These are phyloP conservation scores for Pseudopipra pipra DNA, from an alignment of 2,113 vertebrate species.

Conservation along the genomic window DNA sequence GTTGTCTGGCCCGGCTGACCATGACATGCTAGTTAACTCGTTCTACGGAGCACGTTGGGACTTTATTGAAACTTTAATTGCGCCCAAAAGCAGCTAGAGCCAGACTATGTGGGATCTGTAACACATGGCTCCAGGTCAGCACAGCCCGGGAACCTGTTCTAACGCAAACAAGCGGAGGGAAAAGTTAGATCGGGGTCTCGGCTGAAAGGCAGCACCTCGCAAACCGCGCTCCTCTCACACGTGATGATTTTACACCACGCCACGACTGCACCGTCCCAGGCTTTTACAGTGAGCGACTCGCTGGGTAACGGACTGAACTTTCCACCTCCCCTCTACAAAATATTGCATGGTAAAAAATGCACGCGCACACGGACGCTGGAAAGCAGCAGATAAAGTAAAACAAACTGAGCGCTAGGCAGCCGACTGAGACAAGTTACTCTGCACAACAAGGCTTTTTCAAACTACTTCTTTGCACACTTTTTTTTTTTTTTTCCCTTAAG, in stretches of 20 bases:
- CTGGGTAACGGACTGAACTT: constrained; percentile 40
- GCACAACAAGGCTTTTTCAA: constrained; percentile 53
- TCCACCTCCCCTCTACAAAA: constrained; percentile 51
- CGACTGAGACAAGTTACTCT: constrained; percentile 48
- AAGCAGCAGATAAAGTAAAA: constrained; percentile 63
- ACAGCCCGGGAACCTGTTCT: constrained; percentile 61
- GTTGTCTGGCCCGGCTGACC: constrained; percentile 91
- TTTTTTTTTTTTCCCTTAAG: neutral
- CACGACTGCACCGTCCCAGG: constrained; percentile 20
- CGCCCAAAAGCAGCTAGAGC: constrained; percentile 61
- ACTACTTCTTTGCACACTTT: constrained; percentile 53
- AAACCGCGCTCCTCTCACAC: constrained; percentile 45
- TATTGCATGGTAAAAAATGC: constrained; percentile 29
- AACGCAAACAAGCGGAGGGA: constrained; percentile 62
- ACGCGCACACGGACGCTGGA: neutral
- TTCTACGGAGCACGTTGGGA: constrained; percentile 63
- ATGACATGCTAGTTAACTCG: constrained; percentile 86
- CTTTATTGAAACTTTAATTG: constrained; percentile 76
- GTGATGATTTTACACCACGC: constrained; percentile 54
- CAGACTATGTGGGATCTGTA: constrained; percentile 62
- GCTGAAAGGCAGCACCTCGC: constrained; percentile 55
- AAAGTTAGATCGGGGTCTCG: constrained; percentile 61
- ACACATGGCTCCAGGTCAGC: constrained; percentile 61
- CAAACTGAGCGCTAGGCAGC: constrained; percentile 42
- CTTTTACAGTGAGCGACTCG: neutral